These are phyloP conservation scores for Dromococcyx pavoninus DNA, from an alignment of 2,797 vertebrate species.

Conservation along the genomic window DNA sequence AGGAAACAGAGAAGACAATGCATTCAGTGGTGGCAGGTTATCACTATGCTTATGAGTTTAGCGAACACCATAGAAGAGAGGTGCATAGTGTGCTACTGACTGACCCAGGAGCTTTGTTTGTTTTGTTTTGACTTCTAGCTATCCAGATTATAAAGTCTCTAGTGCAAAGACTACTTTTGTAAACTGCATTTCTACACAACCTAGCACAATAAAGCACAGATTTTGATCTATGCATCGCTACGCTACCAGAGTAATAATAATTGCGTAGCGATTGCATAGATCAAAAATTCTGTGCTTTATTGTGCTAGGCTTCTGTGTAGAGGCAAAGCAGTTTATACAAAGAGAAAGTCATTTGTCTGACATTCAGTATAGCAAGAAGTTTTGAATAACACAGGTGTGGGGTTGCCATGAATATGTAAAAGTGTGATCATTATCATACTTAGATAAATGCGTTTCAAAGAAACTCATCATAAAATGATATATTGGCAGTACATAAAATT, in stretches of 20 bases:
- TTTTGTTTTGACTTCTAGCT: not conserved
- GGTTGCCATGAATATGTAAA: slow-evolving; percentile 71
- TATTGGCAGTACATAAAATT: slow-evolving; percentile 62
- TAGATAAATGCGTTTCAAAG: slow-evolving; percentile 68
- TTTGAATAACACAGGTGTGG: slow-evolving; percentile 62
- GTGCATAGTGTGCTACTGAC: too few species aligned
- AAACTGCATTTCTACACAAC: not conserved
- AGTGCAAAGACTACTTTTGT: not conserved
- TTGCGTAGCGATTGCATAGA: too few species aligned
- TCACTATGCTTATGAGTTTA: not conserved
- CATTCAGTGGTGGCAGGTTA: not conserved
- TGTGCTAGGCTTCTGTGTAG: too few species aligned
- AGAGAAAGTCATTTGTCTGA: slow-evolving; percentile 60
- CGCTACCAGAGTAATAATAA: not conserved
- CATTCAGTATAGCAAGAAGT: slow-evolving; percentile 40
- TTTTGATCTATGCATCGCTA: not conserved
- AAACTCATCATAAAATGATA: slow-evolving; percentile 70
- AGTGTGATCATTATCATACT: slow-evolving; percentile 65
- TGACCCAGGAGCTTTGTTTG: not conserved
- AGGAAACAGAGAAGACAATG: not conserved
- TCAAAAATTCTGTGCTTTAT: too few species aligned
- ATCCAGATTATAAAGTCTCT: not conserved
- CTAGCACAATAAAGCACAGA: not conserved
- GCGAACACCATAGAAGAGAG: not conserved
- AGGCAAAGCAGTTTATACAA: too few species aligned